Evolutionary conservation across 2,888 invertebrate species (phyloP), one percentile per base, ranked within the genome.

Genomic region (Linyphia triangularis): DNA sequence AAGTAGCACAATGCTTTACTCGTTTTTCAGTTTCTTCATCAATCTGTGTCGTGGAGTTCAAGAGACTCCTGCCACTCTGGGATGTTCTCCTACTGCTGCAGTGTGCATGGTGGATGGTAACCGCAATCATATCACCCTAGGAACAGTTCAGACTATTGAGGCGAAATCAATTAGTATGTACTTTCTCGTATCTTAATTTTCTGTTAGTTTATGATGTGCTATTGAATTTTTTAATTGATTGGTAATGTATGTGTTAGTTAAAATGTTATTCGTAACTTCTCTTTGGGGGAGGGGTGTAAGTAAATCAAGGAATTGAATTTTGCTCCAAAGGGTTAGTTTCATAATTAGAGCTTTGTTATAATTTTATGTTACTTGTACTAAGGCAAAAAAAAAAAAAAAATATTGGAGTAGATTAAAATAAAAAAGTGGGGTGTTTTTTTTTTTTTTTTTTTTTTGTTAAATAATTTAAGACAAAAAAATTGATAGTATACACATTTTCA

Each of bases 1-100:
- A 40, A 10, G 40, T 10, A 40, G 40, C 13, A 40, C 24, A 63
- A 67, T 67, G 2, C 16, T 10, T 33, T 4, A 16, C 6, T 67
- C n/a, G 28, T 30, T 6, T 63, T 51, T n/a, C 22, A 89, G 89
- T 0, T 89, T 75, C 28, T 89, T 75, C 75, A 78, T 89, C 13
- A 89, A 89, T 30, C 13, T 89, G n/a, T 89, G 89, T 57, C 75
- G 77, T 57, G 89, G 85, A 30, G 43, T 85, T 22, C 85, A 75
- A n/a, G 30, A 26, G 16, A 63, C 59, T 3, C 2, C 13, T 2
- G 22, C 7, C 10, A 75, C 51, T 2, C 13, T 16, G 3, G 81
- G 65, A 3, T 89, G 89, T n/a, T 65, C 72, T 2, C 79, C 75
- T 5, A 75, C 69, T 37, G 57, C 89, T 22, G 85, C 89, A 16